Percentiles rank a stretch among this genome's conserved stretches.
phyloP scores from a whole-genome alignment of 2,113 vertebrate genomes.

The Riparia riparia region DNA sequence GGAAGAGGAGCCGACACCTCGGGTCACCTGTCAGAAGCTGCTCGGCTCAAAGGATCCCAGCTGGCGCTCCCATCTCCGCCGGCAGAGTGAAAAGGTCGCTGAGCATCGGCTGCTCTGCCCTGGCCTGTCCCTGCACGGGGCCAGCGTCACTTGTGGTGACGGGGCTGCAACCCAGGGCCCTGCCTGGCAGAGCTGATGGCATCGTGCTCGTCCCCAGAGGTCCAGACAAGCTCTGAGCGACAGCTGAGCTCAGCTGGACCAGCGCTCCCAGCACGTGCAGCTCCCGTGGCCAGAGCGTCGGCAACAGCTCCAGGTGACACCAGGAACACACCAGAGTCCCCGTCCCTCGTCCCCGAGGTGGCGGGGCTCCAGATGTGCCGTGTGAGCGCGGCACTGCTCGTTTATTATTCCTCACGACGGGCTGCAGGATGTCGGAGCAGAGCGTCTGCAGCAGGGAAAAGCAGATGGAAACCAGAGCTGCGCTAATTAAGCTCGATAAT shows the following conservation, averaged over 20 bases:
- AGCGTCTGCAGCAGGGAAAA: slow-evolving; percentile 40
- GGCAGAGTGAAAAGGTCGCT: neutral
- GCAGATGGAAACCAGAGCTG: slow-evolving; percentile 53
- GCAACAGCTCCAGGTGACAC: neutral
- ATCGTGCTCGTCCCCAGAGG: accelerated
- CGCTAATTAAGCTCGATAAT: slow-evolving; percentile 52
- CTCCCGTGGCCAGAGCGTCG: accelerated
- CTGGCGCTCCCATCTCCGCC: neutral
- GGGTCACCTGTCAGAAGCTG: neutral
- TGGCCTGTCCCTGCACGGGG: accelerated
- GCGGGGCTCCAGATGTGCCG: neutral
- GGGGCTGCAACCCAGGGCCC: accelerated
- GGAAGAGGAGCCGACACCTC: accelerated
- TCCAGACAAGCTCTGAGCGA: neutral
- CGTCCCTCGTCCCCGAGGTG: neutral
- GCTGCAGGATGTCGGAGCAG: neutral
- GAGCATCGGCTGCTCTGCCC: neutral
- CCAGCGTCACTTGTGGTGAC: accelerated
- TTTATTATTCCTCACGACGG: neutral
- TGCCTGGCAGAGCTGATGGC: accelerated
- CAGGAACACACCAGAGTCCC: accelerated
- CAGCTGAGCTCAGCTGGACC: neutral
- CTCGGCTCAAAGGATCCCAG: neutral
- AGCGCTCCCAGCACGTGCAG: accelerated
- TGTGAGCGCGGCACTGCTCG: neutral